Base-by-base conservation (phyloP, 2,888 invertebrate genomes). In the Phania funesta region DNA sequence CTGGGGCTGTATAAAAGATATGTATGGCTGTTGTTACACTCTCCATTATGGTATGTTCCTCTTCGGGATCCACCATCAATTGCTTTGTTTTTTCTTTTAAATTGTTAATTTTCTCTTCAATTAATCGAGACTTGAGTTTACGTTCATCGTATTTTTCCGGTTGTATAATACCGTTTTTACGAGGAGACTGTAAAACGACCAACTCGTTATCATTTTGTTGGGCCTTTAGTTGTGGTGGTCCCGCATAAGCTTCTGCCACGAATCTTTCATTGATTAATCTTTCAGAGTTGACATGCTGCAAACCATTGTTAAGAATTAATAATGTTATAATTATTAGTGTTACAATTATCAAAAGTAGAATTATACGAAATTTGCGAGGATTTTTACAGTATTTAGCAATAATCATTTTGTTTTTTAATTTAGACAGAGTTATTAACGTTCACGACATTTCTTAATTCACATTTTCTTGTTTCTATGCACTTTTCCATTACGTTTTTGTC, bases 111-210 rank as follows among this genome's bases (percentile, higher is more conserved):
- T 91, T 91, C 50, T 88, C 90, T 79, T 89, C 87, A 58, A 91
- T 90, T 56, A 91, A 87, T 73, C 91, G 88, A 22, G 88, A 86
- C 85, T 90, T 91, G 26, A 91, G 85, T 84, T 89, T 89, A 41
- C 87, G 88, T 84, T 91, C 91, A 75, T 91, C 89, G 75, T 91
- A 91, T 82, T 91, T 91, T 81, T 91, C 91, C 6, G 90, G 90
- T 84, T 90, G 87, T 82, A 91, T 89, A 50, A 89, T 81, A 29
- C 89, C 89, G 82, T 87, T 85, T 62, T 88, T 86, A n/a, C 88
- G 86, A 22, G 85, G 86, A 13, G 87, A 80, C 64, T 87, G 85
- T 29, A 87, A 56, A 54, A 88, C 46, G 0, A 78, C 38, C 18
- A 82, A 60, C 32, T n/a, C 52, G 9, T 65, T 48, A 26, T 70